Percentiles rank a stretch among this genome's conserved stretches.
These are phyloP conservation scores for Callipepla squamata DNA, from an alignment of 2,113 vertebrate genomes.

Conservation along the genomic window DNA sequence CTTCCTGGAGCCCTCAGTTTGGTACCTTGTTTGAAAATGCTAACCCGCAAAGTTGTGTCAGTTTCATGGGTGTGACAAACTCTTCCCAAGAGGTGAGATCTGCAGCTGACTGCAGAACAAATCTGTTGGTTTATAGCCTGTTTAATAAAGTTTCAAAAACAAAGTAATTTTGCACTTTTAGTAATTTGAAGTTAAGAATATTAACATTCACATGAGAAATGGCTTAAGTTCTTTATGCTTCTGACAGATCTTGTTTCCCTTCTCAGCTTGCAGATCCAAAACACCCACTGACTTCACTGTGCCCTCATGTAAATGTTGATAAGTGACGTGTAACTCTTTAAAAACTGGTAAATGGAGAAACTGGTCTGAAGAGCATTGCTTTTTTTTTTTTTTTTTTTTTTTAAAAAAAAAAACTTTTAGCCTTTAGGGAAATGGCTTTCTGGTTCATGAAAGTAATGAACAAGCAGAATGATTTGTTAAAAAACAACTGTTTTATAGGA, in stretches of 20 bases:
- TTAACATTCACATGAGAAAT: not conserved
- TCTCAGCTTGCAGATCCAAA: not conserved
- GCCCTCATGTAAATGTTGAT: not conserved
- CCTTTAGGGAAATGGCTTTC: not conserved
- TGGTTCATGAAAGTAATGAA: constrained; percentile 40
- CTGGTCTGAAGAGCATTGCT: not conserved
- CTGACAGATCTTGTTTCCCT: not conserved
- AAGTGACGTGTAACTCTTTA: constrained; percentile 2
- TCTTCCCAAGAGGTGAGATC: not conserved
- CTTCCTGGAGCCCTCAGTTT: not conserved
- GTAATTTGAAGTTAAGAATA: not conserved
- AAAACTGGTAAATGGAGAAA: not conserved
- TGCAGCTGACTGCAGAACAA: not conserved
- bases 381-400: too few species aligned
- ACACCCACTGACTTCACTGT: not conserved
- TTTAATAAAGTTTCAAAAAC: not conserved
- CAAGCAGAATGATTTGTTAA: constrained; percentile 63
- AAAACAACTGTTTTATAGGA: constrained; percentile 60
- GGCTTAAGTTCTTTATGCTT: not conserved
- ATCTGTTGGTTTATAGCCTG: not conserved
- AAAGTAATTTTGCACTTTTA: not conserved
- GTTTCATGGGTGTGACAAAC: not conserved
- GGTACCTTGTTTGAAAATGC: not conserved
- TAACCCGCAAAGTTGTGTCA: not conserved
- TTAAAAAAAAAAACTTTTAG: not conserved